These are phyloP conservation scores for Ramphastos sulfuratus DNA, from an alignment of 2,113 vertebrate species.

Conservation along the genomic window DNA sequence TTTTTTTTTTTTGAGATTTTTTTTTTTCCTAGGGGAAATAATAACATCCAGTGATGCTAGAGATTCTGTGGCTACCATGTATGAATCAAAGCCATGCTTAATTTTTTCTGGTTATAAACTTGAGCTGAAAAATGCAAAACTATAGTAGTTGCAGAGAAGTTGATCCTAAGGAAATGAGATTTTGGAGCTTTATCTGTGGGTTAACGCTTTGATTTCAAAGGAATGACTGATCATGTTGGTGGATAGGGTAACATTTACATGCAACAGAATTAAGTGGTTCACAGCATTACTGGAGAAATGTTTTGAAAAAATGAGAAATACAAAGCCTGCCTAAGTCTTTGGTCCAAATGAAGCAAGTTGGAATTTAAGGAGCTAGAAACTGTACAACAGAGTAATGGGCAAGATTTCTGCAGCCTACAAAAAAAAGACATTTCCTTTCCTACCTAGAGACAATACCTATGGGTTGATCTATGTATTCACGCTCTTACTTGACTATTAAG, in stretches of 20 bases:
- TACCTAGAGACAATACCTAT: neutral
- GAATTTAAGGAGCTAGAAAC: neutral
- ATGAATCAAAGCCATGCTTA: constrained; percentile 2
- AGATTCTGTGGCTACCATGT: neutral
- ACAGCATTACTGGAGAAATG: neutral
- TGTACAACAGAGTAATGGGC: neutral
- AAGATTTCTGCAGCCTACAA: neutral
- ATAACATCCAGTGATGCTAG: neutral
- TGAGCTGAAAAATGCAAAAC: constrained; percentile 12
- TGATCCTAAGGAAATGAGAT: neutral
- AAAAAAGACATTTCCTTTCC: neutral
- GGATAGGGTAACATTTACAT: neutral
- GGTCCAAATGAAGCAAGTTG: neutral
- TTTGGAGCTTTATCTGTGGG: neutral
- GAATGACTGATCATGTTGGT: neutral
- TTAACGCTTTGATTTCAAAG: neutral
- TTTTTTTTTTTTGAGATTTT: neutral
- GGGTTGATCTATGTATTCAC: neutral
- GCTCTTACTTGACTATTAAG: neutral
- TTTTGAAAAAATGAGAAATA: neutral
- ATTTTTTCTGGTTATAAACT: neutral
- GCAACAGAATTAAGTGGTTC: neutral
- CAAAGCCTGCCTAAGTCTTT: rapidly evolving
- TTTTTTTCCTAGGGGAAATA: constrained; percentile 24
- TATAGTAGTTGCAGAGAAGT: rapidly evolving